Conservation (phyloP, 2,113 vertebrate species). For the Blennius ocellaris region DNA sequence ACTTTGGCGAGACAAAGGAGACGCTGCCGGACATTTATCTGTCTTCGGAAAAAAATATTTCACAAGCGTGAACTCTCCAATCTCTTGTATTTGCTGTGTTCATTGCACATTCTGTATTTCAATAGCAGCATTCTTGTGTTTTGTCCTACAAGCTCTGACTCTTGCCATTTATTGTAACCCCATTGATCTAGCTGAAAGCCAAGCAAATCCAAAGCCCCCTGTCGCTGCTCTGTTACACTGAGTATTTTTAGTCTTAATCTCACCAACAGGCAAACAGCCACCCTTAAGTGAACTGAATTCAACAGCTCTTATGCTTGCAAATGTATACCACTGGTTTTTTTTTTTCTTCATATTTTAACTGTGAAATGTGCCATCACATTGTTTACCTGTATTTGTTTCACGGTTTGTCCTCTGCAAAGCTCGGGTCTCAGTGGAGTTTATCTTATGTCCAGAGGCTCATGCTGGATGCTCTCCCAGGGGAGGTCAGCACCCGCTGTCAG, state of each 20-base stretch:
- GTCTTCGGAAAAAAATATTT: constrained; percentile 1
- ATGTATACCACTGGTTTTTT: constrained; percentile 11
- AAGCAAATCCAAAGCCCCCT: constrained; percentile 59
- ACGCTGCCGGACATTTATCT: not conserved
- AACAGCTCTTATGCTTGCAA: constrained; percentile 44
- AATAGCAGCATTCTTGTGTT: constrained; percentile 14
- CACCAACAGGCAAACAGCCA: constrained; percentile 64
- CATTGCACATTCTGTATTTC: constrained; percentile 4
- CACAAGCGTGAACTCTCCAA: constrained; percentile 1
- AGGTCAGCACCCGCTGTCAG: constrained; percentile 54
- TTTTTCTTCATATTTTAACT: not conserved
- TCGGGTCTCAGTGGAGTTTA: constrained; percentile 1
- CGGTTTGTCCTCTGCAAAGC: constrained; percentile 12
- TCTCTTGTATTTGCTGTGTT: constrained; percentile 8
- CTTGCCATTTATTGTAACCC: constrained; percentile 44
- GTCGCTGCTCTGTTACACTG: constrained; percentile 59
- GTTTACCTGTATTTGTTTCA: constrained; percentile 16
- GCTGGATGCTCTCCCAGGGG: constrained; percentile 13
- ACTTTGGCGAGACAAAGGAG: not conserved
- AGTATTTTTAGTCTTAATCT: constrained; percentile 73
- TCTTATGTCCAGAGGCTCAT: constrained; percentile 23
- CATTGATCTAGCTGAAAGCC: constrained; percentile 60
- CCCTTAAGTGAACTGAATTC: constrained; percentile 61
- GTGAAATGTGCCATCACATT: constrained; percentile 3
- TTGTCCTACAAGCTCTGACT: constrained; percentile 51